Evolutionary conservation across 2,888 invertebrate species (phyloP), one percentile per base, ranked within the genome.

Genomic region (Digitonthophagus gazella): DNA sequence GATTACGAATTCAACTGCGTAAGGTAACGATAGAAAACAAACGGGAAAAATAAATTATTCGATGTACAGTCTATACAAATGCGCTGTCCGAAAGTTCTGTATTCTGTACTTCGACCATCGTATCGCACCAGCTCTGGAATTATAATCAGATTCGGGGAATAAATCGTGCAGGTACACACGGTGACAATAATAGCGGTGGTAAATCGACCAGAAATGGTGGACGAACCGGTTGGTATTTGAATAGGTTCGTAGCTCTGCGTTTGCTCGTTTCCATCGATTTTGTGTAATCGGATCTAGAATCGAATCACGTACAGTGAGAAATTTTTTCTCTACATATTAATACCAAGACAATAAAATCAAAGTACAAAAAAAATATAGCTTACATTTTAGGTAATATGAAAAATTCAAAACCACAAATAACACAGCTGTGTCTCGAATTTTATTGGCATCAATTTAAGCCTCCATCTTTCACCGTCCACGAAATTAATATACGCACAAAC

Each of bases 401-500:
- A 44, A 44, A 44, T 6, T 11, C 28, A 44, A 44, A 44, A 5
- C 28, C 1, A 6, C 4, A 22, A 22, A 44, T 6, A 44, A 11
- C 28, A 44, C 28, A 44, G 28, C 28, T 44, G 28, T 11, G 11
- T 11, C 28, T 5, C 28, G 28, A 6, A 44, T 44, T 44, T 44
- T 44, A 11, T 8, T 44, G 6, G 28, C 28, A 11, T 44, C 28
- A 44, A 5, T 44, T 44, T 44, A 44, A 44, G 28, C 28, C 11
- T 44, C 28, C 28, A 6, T 44, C 28, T 11, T 44, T 44, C 28
- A 44, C 28, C 6, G 11, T 44, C 19, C 14, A 3, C 61, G 20
- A 61, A 61, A 61, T 61, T 61, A 61, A 61, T 61, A 61, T 19
- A 61, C 61, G 19, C 19, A 58, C 64, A 16, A 19, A 55, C 19